phyloP scores from a whole-genome alignment of 1,140 invertebrate genomes.

The Macrostomum lignano region DNA sequence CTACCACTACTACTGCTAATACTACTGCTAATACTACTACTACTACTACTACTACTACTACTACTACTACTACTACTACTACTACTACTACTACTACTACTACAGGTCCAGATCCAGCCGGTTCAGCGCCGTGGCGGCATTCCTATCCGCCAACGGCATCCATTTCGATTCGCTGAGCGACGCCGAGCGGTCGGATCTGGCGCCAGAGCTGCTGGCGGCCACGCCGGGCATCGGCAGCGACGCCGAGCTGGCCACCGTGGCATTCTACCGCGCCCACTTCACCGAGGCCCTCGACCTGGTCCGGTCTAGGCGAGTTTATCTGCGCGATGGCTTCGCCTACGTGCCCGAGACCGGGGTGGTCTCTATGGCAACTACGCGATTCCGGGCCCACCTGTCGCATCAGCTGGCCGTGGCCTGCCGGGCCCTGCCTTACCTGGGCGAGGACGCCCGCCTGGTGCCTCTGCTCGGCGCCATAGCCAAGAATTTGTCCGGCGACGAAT shows the following conservation, averaged over 20 bases:
- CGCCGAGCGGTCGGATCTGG: neutral
- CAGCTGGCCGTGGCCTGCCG: constrained; percentile 35
- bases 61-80: too few relatives aligned
- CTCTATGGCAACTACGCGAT: constrained; percentile 47
- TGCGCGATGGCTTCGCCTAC: constrained; percentile 57
- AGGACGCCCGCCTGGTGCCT: constrained; percentile 46
- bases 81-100: too few relatives aligned
- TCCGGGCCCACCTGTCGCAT: constrained; percentile 41
- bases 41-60: too few relatives aligned
- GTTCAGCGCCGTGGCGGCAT: too few relatives aligned
- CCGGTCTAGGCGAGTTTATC: constrained; percentile 42
- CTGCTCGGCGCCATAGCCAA: constrained; percentile 47
- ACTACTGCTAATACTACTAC: too few relatives aligned
- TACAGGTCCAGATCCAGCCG: too few relatives aligned
- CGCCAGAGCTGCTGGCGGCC: neutral
- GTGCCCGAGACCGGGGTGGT: constrained; percentile 53
- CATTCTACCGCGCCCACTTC: constrained; percentile 48
- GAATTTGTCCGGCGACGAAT: constrained; percentile 46
- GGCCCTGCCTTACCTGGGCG: constrained; percentile 39
- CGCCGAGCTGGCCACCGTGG: neutral
- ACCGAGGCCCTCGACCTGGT: constrained; percentile 58
- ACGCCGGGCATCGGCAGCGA: neutral
- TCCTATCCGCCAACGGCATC: constrained; percentile 43
- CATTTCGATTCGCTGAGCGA: constrained; percentile 29
- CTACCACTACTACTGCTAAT: too few relatives aligned